Percentiles rank a stretch among this genome's conserved stretches.
phyloP scores from a whole-genome alignment of 2,888 invertebrate genomes.

The Julus scanicus region DNA sequence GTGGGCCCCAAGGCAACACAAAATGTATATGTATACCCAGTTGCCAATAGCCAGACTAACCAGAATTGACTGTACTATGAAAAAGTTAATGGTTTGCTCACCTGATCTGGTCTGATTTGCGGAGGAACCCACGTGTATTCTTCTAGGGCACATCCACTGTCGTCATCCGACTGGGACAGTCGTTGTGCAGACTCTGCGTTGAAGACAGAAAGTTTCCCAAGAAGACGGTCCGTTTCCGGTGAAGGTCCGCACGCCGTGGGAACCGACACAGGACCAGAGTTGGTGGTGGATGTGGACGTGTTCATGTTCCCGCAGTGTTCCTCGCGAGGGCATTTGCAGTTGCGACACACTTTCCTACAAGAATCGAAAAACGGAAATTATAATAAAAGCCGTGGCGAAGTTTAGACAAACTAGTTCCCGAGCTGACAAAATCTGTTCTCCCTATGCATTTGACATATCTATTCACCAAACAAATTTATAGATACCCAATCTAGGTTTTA shows the following conservation, averaged over 20 bases:
- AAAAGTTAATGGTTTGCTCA: conserved; percentile 66
- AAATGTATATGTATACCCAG: no score
- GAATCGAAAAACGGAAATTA: conserved; percentile 43
- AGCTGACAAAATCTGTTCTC: neutral
- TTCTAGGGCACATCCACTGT: conserved; percentile 96
- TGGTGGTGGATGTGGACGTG: conserved; percentile 59
- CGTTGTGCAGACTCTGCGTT: conserved; percentile 76
- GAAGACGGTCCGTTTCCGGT: conserved; percentile 68
- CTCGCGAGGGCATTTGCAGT: conserved; percentile 78
- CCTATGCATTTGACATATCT: neutral
- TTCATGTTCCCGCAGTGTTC: conserved; percentile 68
- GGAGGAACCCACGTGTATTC: conserved; percentile 99
- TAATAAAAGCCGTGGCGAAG: neutral
- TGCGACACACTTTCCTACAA: conserved; percentile 77
- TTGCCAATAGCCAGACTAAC: no score
- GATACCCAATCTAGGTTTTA: neutral
- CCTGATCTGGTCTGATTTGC: conserved; percentile 95
- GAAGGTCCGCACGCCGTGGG: conserved; percentile 48
- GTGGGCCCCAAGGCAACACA: no score
- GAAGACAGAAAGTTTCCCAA: conserved; percentile 62
- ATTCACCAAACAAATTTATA: neutral
- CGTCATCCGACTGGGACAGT: conserved; percentile 95
- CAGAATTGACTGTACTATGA: neutral
- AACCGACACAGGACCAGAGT: conserved; percentile 57
- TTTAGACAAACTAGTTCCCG: neutral